These are phyloP conservation scores for Morpho helenor DNA, from an alignment of 2,888 invertebrate species.

Conservation along the genomic window DNA sequence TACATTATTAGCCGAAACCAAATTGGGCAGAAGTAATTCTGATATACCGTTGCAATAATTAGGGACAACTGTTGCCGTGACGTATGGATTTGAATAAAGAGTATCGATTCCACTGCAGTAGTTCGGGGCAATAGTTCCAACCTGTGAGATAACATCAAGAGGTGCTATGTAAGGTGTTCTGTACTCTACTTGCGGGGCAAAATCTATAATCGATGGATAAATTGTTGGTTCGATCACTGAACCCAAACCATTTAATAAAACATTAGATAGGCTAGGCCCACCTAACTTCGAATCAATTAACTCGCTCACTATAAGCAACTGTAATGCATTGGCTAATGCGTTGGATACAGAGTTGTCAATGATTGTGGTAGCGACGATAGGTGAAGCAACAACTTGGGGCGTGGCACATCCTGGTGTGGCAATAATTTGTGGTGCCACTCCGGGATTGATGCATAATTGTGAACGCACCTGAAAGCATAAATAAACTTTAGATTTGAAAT, in stretches of 20 bases:
- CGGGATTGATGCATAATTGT: conserved; percentile 26
- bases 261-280: conserved; percentile 14
- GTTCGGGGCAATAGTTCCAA: neutral
- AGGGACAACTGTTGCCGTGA: conserved; percentile 1
- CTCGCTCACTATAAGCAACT: conserved; percentile 53
- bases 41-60: conserved; percentile 3
- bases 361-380: conserved; percentile 40
- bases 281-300: conserved; percentile 37
- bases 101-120: neutral
- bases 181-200: neutral
- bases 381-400: conserved; percentile 27
- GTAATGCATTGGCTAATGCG: conserved; percentile 52
- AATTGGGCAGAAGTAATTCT: too few species aligned
- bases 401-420: conserved; percentile 21
- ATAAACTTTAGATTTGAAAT: neutral
- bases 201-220: neutral
- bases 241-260: conserved; percentile 1
- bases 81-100: neutral
- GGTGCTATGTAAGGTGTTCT: neutral
- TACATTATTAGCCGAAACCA: too few species aligned
- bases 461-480: conserved; percentile 28
- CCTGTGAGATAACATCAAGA: neutral
- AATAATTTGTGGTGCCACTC: conserved; percentile 19
- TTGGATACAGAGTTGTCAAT: conserved; percentile 53
- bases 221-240: conserved; percentile 1